Conservation (phyloP, 2,888 invertebrate species). For the Ligdia adustata region DNA sequence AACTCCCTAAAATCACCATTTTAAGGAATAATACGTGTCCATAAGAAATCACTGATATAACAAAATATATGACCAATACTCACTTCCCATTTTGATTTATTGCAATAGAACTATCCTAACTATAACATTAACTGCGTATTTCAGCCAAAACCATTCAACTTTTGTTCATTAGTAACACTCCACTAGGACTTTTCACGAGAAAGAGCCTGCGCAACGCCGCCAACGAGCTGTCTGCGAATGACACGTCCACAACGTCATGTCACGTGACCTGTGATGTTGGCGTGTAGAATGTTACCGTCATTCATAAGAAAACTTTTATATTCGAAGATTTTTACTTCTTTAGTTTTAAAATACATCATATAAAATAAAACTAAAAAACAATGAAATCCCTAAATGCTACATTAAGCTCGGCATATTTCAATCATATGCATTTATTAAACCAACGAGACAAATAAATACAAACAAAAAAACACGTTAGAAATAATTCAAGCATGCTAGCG, state of each 20-base stretch:
- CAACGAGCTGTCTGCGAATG: conserved; percentile 81
- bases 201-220: conserved; percentile 82
- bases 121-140: conserved; percentile 73
- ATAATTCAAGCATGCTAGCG: too few species aligned
- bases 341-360: too few species aligned
- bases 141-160: conserved; percentile 81
- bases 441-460: too few species aligned
- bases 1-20: conserved; percentile 40
- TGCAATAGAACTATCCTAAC: conserved; percentile 80
- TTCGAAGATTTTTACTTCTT: conserved; percentile 10
- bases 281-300: conserved; percentile 68
- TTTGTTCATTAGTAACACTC: conserved; percentile 80
- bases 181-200: conserved; percentile 73
- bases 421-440: too few species aligned
- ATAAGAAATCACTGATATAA: conserved; percentile 62
- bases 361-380: too few species aligned
- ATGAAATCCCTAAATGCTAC: too few species aligned
- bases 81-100: conserved; percentile 86
- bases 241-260: conserved; percentile 86
- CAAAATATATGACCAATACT: conserved; percentile 78
- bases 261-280: conserved; percentile 91
- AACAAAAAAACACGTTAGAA: too few species aligned
- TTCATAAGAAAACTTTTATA: background rate
- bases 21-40: conserved; percentile 63
- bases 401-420: too few species aligned